These are phyloP conservation scores for Erithacus rubecula DNA, from an alignment of 2,797 vertebrate species.

Conservation along the genomic window DNA sequence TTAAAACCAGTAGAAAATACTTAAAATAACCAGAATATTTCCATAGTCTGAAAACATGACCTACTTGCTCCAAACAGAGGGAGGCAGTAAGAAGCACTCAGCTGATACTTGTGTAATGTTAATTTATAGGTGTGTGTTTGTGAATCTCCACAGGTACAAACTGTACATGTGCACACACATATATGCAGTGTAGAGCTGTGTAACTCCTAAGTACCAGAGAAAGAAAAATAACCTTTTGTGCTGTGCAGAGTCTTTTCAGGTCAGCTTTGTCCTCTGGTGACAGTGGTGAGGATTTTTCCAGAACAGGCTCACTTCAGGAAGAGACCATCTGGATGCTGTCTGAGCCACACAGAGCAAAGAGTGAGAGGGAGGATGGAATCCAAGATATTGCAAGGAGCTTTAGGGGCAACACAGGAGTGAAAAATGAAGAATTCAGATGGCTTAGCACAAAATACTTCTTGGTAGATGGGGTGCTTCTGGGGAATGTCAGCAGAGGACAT, in stretches of 20 bases:
- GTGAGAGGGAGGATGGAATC: background rate
- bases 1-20: background rate
- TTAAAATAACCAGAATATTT: background rate
- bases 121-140: background rate
- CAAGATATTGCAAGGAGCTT: background rate
- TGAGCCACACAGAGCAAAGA: background rate
- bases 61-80: background rate
- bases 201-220: background rate
- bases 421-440: background rate
- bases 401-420: background rate
- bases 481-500: background rate
- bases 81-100: background rate
- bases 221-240: background rate
- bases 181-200: background rate
- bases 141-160: background rate
- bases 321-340: constrained; percentile 28
- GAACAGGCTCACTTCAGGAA: background rate
- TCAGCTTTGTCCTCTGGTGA: background rate
- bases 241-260: background rate
- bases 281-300: background rate
- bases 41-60: background rate
- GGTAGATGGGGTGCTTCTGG: background rate
- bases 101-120: background rate
- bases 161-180: background rate
- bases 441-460: background rate